Evolutionary conservation across 2,113 vertebrate genomes (phyloP).

Genomic region (Phrynosoma blainvillii): DNA sequence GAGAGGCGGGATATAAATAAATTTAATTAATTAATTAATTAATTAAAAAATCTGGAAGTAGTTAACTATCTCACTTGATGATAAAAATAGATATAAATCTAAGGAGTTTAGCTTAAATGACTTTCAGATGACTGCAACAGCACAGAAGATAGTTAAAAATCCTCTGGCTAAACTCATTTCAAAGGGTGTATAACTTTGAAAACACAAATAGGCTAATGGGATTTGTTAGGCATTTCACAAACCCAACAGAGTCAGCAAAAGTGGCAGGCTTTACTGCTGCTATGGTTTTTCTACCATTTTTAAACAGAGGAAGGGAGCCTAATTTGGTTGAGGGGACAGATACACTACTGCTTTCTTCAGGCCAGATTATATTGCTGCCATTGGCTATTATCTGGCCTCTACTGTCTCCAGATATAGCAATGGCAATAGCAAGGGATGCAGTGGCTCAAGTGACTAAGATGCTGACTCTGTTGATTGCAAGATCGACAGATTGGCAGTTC

Average conservation of each 20-base stretch:
- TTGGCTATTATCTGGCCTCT: too few species aligned
- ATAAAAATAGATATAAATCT: slow-evolving; percentile 77
- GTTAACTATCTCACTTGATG: slow-evolving; percentile 73
- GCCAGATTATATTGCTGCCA: too few species aligned
- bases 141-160: slow-evolving; percentile 41
- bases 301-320: neutral
- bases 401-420: too few species aligned
- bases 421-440: too few species aligned
- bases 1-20: too few species aligned
- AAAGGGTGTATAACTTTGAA: slow-evolving; percentile 52
- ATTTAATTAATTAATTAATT: too few species aligned
- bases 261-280: neutral
- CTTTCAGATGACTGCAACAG: slow-evolving; percentile 76
- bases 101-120: slow-evolving; percentile 79
- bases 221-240: slow-evolving; percentile 29
- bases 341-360: too few species aligned
- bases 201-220: slow-evolving; percentile 44
- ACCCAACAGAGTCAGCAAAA: neutral
- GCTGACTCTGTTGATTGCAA: too few species aligned
- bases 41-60: slow-evolving; percentile 62
- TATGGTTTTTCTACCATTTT: neutral
- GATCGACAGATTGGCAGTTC: too few species aligned
- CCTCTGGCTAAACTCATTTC: slow-evolving; percentile 17
- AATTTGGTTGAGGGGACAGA: too few species aligned
- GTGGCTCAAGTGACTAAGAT: too few species aligned